Evolutionary conservation across 2,888 invertebrate species (phyloP).

Genomic region (Drosophila pullipes): DNA sequence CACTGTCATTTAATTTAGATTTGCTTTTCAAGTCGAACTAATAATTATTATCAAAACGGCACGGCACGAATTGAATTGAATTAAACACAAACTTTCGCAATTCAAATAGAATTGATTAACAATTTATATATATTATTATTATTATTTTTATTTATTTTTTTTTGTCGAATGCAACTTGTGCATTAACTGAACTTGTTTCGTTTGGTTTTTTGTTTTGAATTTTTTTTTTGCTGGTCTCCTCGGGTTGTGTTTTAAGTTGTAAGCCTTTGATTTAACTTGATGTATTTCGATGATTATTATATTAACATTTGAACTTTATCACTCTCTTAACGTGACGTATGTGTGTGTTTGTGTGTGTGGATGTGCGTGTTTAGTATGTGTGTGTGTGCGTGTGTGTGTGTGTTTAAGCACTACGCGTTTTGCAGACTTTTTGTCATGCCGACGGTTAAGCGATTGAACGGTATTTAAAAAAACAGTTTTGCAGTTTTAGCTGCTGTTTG

Average conservation of each 20-base stretch:
- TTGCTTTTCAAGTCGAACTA: slow-evolving; percentile 68
- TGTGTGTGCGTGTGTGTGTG: slow-evolving; percentile 11
- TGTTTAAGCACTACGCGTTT: slow-evolving; percentile 24
- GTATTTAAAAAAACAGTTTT: slow-evolving; percentile 30
- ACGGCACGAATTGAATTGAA: slow-evolving; percentile 37
- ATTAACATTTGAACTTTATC: slow-evolving; percentile 22
- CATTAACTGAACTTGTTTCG: slow-evolving; percentile 31
- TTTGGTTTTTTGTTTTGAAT: slow-evolving; percentile 15
- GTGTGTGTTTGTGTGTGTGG: neutral
- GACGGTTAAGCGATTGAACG: slow-evolving; percentile 54
- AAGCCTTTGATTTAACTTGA: slow-evolving; percentile 4
- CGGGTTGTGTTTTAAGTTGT: neutral
- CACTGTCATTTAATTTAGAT: slow-evolving; percentile 84
- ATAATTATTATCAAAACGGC: slow-evolving; percentile 57
- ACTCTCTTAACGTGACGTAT: slow-evolving; percentile 2
- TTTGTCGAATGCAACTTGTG: slow-evolving; percentile 24
- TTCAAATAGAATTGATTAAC: slow-evolving; percentile 36
- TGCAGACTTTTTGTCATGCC: slow-evolving; percentile 51
- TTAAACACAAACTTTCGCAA: slow-evolving; percentile 14
- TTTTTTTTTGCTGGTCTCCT: slow-evolving; percentile 4
- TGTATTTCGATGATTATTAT: slow-evolving; percentile 16
- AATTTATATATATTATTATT: slow-evolving; percentile 5
- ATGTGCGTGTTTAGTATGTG: slow-evolving; percentile 4
- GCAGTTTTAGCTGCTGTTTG: slow-evolving; percentile 22
- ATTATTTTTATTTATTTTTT: neutral